phyloP scores from a whole-genome alignment of 2,888 invertebrate genomes.

The Lydus trimaculatus region DNA sequence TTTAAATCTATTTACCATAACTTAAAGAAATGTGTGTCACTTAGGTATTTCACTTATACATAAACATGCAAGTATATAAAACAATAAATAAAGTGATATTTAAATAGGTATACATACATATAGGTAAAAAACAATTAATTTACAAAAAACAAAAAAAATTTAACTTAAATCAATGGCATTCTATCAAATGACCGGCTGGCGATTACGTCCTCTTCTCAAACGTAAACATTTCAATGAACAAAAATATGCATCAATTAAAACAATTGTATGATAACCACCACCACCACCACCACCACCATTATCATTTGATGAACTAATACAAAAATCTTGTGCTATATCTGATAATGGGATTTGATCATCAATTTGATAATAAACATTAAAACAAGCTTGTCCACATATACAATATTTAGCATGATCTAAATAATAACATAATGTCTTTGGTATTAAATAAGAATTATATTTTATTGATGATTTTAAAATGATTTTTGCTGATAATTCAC shows the following conservation, averaged over 20 bases:
- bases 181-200: slow-evolving; percentile 60
- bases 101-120: too few relatives aligned
- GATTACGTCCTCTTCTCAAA: slow-evolving; percentile 49
- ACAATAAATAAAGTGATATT: too few relatives aligned
- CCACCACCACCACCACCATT: not conserved
- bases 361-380: slow-evolving; percentile 52
- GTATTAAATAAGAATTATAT: slow-evolving; percentile 67
- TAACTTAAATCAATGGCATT: slow-evolving; percentile 62
- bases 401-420: slow-evolving; percentile 70
- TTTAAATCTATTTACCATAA: too few relatives aligned
- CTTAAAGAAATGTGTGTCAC: too few relatives aligned
- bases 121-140: too few relatives aligned
- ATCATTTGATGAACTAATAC: not conserved
- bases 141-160: too few relatives aligned
- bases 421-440: slow-evolving; percentile 66
- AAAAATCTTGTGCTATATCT: not conserved
- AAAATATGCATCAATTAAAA: slow-evolving; percentile 68
- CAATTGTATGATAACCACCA: slow-evolving; percentile 47
- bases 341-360: slow-evolving; percentile 21
- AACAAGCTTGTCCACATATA: slow-evolving; percentile 65
- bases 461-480: slow-evolving; percentile 64
- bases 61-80: too few relatives aligned
- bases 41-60: too few relatives aligned
- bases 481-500: slow-evolving; percentile 64
- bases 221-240: slow-evolving; percentile 66